Conservation (phyloP, 2,888 invertebrate species). For the Eudasyphora cyanicolor region DNA sequence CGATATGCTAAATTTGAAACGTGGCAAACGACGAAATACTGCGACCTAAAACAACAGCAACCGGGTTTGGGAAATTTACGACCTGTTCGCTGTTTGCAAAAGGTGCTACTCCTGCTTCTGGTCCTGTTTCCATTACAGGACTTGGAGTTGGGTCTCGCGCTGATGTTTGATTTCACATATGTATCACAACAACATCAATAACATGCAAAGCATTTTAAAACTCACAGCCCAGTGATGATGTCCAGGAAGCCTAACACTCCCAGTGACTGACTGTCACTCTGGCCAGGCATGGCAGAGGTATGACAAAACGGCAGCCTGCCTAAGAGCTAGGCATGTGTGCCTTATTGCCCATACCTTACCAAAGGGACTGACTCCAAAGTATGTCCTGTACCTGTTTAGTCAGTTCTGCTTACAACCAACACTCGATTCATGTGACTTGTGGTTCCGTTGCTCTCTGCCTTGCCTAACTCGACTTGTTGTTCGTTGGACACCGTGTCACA, state of each 20-base stretch:
- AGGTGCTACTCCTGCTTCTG: background rate
- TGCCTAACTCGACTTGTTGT: background rate
- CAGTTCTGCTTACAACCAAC: background rate
- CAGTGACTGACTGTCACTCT: background rate
- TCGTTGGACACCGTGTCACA: conserved; percentile 32
- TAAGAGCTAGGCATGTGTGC: background rate
- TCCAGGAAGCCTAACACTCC: background rate
- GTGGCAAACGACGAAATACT: conserved; percentile 27
- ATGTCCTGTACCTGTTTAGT: conserved; percentile 6
- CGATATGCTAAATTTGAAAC: conserved; percentile 60
- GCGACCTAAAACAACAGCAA: background rate
- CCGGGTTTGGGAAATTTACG: conserved; percentile 27
- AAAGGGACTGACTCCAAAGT: too few species aligned
- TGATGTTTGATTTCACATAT: conserved; percentile 63
- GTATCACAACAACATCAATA: conserved; percentile 63
- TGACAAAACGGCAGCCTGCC: background rate
- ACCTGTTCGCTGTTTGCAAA: background rate
- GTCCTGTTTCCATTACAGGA: background rate
- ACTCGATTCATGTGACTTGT: conserved; percentile 1
- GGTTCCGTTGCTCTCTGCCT: conserved; percentile 24
- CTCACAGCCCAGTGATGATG: conserved; percentile 6
- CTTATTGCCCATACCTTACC: conserved; percentile 38
- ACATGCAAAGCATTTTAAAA: conserved; percentile 47
- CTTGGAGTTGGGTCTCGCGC: conserved; percentile 42
- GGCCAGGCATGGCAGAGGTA: background rate